These are phyloP conservation scores for Sebastes ruberrimus DNA, from an alignment of 2,797 vertebrate species.

Conservation along the genomic window DNA sequence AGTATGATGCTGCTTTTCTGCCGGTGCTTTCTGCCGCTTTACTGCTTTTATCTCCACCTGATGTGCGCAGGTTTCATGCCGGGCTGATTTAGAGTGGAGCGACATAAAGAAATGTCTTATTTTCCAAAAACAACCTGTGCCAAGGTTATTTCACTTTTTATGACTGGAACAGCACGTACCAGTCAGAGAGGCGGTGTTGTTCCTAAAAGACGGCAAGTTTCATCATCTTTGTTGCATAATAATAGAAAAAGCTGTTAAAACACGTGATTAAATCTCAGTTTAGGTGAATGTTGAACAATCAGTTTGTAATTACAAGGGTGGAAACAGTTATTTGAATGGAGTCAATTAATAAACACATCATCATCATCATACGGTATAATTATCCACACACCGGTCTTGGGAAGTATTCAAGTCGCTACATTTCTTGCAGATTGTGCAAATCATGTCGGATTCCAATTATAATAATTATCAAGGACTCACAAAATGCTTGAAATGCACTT, in stretches of 20 bases:
- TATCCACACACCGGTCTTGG: not conserved
- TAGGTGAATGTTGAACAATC: not conserved
- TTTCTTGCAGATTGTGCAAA: not conserved
- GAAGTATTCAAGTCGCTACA: not conserved
- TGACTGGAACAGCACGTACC: slow-evolving; percentile 5
- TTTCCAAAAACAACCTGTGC: slow-evolving; percentile 27
- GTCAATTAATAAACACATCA: not conserved
- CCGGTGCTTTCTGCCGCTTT: slow-evolving; percentile 21
- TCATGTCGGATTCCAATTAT: not conserved
- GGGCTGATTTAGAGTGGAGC: slow-evolving; percentile 3
- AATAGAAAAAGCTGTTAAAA: not conserved
- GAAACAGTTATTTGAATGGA: not conserved
- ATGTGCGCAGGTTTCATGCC: slow-evolving; percentile 11
- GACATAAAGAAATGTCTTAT: not conserved
- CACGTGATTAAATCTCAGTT: not conserved
- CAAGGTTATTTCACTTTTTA: slow-evolving; percentile 24
- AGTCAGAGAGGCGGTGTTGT: not conserved
- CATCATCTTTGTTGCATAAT: not conserved
- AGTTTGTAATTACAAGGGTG: not conserved
- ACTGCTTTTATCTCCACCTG: slow-evolving; percentile 34
- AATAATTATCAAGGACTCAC: not conserved
- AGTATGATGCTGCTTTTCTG: slow-evolving; percentile 20
- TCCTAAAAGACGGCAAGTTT: not conserved
- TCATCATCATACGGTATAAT: not conserved
- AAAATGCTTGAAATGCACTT: not conserved